Conservation (phyloP, 2,888 invertebrate genomes). For the Heliconius ethilla region DNA sequence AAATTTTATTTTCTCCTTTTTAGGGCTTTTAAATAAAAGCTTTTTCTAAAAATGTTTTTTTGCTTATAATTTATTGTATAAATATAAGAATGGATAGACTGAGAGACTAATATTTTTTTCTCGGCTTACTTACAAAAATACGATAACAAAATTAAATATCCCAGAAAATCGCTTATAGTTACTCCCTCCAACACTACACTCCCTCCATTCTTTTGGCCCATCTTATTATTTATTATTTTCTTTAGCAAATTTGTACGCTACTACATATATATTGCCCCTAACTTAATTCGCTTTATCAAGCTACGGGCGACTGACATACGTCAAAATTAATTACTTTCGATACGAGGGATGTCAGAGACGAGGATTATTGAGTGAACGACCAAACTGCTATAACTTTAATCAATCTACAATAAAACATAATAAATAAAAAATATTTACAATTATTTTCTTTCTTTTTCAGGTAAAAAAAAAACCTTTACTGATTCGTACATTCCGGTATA, state of each 20-base stretch:
- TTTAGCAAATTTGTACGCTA: constrained; percentile 23
- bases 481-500: too few species aligned
- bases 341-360: constrained; percentile 28
- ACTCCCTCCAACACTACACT: background rate
- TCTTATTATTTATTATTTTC: background rate
- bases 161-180: background rate
- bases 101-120: too few species aligned
- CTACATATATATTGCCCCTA: constrained; percentile 33
- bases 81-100: too few species aligned
- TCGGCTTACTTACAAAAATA: too few species aligned
- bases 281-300: constrained; percentile 39
- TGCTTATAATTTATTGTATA: too few species aligned
- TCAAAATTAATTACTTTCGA: constrained; percentile 43
- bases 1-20: too few species aligned
- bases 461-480: too few species aligned
- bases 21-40: too few species aligned
- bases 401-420: background rate
- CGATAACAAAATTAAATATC: too few species aligned
- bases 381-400: background rate
- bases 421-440: background rate
- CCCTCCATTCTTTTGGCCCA: background rate
- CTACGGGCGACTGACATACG: constrained; percentile 39
- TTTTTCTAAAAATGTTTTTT: too few species aligned
- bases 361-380: constrained; percentile 18
- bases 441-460: too few species aligned